These are phyloP conservation scores for Carollia perspicillata DNA, from an alignment of 2,113 vertebrate genomes.

Conservation along the genomic window DNA sequence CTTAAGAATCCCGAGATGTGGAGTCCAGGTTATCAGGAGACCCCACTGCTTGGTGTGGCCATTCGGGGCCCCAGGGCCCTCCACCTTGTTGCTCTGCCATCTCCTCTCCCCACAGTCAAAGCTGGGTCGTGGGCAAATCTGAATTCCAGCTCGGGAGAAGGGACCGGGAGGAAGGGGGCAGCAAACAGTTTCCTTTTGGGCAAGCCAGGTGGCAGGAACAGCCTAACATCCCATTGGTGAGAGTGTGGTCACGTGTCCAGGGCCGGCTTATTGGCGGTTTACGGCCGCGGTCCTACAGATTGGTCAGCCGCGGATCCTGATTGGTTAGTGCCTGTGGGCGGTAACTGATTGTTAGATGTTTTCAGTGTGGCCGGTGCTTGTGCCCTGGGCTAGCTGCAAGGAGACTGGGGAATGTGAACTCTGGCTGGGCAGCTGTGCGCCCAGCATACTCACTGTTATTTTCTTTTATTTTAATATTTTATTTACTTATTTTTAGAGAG, in stretches of 20 bases:
- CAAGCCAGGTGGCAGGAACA: background rate
- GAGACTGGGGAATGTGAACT: background rate
- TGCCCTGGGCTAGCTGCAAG: background rate
- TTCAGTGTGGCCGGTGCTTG: background rate
- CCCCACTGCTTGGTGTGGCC: background rate
- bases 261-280: background rate
- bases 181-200: background rate
- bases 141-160: background rate
- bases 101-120: background rate
- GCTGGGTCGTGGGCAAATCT: background rate
- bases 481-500: too few species aligned
- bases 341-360: background rate
- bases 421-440: background rate
- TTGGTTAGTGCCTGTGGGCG: background rate
- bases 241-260: background rate
- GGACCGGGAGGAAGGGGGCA: too few species aligned
- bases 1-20: background rate
- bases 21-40: background rate
- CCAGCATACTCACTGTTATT: background rate
- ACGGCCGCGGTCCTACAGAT: background rate
- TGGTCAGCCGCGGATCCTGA: background rate
- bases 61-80: background rate
- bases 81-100: background rate
- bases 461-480: background rate
- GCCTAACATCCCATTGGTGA: background rate